phyloP scores from a whole-genome alignment of 2,888 invertebrate genomes.

The Torymus texanus region DNA sequence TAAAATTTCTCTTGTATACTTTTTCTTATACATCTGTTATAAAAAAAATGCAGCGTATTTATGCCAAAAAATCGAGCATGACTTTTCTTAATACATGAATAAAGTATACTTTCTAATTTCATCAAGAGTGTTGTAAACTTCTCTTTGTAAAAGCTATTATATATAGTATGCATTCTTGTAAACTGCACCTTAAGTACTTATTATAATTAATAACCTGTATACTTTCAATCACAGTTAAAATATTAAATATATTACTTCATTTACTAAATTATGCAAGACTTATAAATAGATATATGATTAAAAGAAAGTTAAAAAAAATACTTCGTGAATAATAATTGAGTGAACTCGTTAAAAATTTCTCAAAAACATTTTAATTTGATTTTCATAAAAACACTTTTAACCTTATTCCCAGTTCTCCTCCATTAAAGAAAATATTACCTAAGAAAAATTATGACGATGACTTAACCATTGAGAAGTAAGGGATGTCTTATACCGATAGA shows the following conservation, averaged over 20 bases:
- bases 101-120: slow-evolving; percentile 19
- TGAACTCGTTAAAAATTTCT: slow-evolving; percentile 20
- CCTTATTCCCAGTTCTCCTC: too few species aligned
- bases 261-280: slow-evolving; percentile 3
- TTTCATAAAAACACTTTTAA: too few species aligned
- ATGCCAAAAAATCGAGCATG: slow-evolving; percentile 36
- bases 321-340: slow-evolving; percentile 55
- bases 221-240: slow-evolving; percentile 2
- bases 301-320: slow-evolving; percentile 1
- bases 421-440: too few species aligned
- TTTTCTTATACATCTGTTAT: too few species aligned
- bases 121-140: slow-evolving; percentile 25
- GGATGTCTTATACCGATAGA: too few species aligned
- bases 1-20: slow-evolving; percentile 25
- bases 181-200: slow-evolving; percentile 28
- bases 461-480: not conserved
- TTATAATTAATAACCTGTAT: slow-evolving; percentile 3
- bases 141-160: slow-evolving; percentile 25
- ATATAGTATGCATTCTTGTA: slow-evolving; percentile 25
- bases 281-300: slow-evolving; percentile 15
- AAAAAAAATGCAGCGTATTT: slow-evolving; percentile 10
- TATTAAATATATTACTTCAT: slow-evolving; percentile 6
- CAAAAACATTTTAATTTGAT: slow-evolving; percentile 13
- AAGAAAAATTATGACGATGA: slow-evolving; percentile 28
- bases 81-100: slow-evolving; percentile 26